A percentile compares a stretch with the other conserved stretches of the same genome.
These are phyloP conservation scores for Sorex araneus DNA, from an alignment of 2,113 vertebrate species.

Conservation along the genomic window DNA sequence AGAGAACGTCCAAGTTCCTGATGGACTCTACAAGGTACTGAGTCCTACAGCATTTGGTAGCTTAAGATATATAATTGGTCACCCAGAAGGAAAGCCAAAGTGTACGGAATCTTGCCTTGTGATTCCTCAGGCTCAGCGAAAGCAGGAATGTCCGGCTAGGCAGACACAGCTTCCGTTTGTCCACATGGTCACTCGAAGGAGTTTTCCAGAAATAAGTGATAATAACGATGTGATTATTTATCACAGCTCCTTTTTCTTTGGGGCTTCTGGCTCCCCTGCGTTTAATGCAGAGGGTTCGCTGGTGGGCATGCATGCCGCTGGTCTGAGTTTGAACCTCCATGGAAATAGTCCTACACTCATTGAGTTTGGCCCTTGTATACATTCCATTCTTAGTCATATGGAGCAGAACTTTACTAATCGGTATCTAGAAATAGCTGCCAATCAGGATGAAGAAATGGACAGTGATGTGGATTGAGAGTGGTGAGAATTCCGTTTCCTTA, in stretches of 20 bases:
- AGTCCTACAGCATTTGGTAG: background rate
- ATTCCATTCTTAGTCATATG: conserved; percentile 59
- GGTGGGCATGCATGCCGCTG: conserved; percentile 73
- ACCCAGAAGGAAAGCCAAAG: conserved; percentile 63
- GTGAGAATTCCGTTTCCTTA: too few relatives aligned
- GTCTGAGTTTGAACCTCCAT: rapidly evolving
- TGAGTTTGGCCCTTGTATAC: conserved; percentile 67
- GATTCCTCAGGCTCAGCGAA: background rate
- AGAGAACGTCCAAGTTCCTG: background rate
- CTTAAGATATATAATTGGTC: conserved; percentile 71
- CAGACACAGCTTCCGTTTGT: background rate
- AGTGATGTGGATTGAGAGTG: background rate
- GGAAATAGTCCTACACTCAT: background rate
- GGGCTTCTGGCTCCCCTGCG: conserved; percentile 80
- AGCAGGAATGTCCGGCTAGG: rapidly evolving
- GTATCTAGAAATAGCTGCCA: background rate
- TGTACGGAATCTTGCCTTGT: conserved; percentile 43
- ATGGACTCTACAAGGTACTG: background rate
- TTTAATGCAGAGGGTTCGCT: conserved; percentile 45
- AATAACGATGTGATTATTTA: conserved; percentile 24
- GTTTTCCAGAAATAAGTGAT: background rate
- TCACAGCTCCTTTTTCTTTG: conserved; percentile 66
- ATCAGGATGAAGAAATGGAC: conserved; percentile 40
- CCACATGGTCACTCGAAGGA: conserved; percentile 20
- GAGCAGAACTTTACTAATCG: rapidly evolving